These are phyloP conservation scores for Peromyscus eremicus DNA, from an alignment of 2,797 vertebrate genomes.

Conservation along the genomic window DNA sequence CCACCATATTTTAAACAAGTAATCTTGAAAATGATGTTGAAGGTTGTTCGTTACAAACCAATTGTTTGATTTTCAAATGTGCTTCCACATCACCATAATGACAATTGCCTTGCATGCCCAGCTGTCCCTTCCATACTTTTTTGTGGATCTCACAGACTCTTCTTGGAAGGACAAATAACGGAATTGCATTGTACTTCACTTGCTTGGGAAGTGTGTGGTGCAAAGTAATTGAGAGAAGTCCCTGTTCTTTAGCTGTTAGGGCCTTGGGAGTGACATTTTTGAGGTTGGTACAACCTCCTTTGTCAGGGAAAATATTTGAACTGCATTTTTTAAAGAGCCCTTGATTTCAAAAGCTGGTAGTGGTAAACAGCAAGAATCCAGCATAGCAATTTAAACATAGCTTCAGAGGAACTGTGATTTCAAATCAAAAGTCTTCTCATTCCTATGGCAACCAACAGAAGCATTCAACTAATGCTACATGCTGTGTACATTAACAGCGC, in stretches of 20 bases:
- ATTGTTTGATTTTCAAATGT: constrained; percentile 53
- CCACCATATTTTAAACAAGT: constrained; percentile 6
- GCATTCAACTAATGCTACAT: constrained; percentile 82
- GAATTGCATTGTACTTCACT: background rate
- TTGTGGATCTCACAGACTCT: constrained; percentile 62
- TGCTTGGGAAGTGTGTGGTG: background rate
- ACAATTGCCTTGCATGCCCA: constrained; percentile 13
- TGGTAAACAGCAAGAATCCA: constrained; percentile 81
- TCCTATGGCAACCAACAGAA: constrained; percentile 91
- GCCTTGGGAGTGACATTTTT: constrained; percentile 58
- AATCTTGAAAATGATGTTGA: constrained; percentile 47
- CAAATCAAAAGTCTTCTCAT: constrained; percentile 88
- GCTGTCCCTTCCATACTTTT: background rate
- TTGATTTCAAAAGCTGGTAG: constrained; percentile 75
- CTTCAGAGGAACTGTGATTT: constrained; percentile 87
- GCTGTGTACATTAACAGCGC: constrained; percentile 84
- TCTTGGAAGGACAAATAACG: constrained; percentile 51
- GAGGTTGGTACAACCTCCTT: constrained; percentile 43
- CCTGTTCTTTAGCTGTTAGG: background rate
- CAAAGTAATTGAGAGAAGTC: constrained; percentile 66
- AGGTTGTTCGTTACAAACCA: constrained; percentile 30
- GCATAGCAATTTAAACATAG: constrained; percentile 83
- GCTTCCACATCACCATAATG: background rate
- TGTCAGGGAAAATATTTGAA: constrained; percentile 72
- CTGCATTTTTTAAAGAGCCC: constrained; percentile 35